These are phyloP conservation scores for Anguilla megastoma DNA, from an alignment of 2,797 vertebrate genomes.

Conservation along the genomic window DNA sequence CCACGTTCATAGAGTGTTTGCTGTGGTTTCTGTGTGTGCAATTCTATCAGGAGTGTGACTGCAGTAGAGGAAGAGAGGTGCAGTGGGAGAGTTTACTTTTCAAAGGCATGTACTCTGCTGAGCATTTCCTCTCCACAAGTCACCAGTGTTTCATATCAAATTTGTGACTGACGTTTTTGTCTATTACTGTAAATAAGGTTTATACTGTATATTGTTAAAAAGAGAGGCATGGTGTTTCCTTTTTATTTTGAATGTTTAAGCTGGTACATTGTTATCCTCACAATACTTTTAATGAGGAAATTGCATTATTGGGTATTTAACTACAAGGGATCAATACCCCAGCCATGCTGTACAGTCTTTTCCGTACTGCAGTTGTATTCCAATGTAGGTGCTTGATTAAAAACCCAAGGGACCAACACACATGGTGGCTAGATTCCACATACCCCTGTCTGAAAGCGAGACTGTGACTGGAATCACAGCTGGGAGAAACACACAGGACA, in stretches of 20 bases:
- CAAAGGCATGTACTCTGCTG: constrained; percentile 18
- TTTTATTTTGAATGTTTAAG: constrained; percentile 31
- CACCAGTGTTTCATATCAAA: constrained; percentile 24
- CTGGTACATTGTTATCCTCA: constrained; percentile 20
- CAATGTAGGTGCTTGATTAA: background rate
- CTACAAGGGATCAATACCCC: background rate
- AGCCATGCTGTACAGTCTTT: background rate
- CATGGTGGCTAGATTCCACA: background rate
- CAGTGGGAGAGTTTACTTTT: constrained; percentile 24
- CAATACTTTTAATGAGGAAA: constrained; percentile 22
- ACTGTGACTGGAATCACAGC: constrained; percentile 10
- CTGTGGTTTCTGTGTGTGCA: constrained; percentile 12
- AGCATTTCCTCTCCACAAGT: background rate
- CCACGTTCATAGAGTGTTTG: constrained; percentile 7
- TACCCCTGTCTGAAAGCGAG: background rate
- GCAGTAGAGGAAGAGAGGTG: background rate
- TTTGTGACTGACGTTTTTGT: constrained; percentile 16
- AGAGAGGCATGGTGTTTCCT: constrained; percentile 12
- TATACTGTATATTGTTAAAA: constrained; percentile 34
- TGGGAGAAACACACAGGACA: background rate
- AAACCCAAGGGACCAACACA: background rate
- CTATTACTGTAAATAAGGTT: constrained; percentile 39
- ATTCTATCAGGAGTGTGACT: constrained; percentile 6
- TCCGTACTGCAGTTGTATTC: constrained; percentile 8
- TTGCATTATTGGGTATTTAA: constrained; percentile 23